Evolutionary conservation across 2,113 vertebrate genomes (phyloP).

Genomic region (Lepus timidus): DNA sequence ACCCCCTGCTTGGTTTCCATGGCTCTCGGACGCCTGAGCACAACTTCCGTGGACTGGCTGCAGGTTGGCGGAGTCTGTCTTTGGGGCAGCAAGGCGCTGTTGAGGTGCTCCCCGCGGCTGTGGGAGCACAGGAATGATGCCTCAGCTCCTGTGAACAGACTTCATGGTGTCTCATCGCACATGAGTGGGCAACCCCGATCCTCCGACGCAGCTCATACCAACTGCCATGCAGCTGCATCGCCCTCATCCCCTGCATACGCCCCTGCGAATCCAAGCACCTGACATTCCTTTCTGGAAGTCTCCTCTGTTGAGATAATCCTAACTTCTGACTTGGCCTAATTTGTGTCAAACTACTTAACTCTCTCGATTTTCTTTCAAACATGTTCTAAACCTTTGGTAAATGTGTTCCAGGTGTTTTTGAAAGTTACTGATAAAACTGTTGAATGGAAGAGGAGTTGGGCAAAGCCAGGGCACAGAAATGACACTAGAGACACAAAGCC

Average conservation of each 20-base stretch:
- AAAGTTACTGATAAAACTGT: not conserved
- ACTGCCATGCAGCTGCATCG: not conserved
- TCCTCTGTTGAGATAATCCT: not conserved
- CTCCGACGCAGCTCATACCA: not conserved
- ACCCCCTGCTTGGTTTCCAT: not conserved
- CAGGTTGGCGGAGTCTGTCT: not conserved
- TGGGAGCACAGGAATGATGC: not conserved
- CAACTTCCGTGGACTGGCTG: not conserved
- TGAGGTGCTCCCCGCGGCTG: too few relatives aligned
- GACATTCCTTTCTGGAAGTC: not conserved
- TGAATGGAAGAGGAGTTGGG: not conserved
- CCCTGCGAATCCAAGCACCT: not conserved
- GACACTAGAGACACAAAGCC: not conserved
- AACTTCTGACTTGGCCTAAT: slow-evolving; percentile 29
- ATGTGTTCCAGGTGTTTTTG: not conserved
- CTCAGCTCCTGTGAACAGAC: not conserved
- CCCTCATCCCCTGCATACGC: not conserved
- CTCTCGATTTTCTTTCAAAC: not conserved
- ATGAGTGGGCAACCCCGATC: not conserved
- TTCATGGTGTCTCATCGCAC: not conserved
- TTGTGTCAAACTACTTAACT: not conserved
- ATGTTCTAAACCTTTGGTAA: slow-evolving; percentile 9
- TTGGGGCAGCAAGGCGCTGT: not conserved
- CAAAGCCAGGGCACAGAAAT: not conserved
- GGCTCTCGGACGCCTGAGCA: not conserved